Base-by-base conservation (phyloP, 2,888 invertebrate species). In the Schizotus pectinicornis region DNA sequence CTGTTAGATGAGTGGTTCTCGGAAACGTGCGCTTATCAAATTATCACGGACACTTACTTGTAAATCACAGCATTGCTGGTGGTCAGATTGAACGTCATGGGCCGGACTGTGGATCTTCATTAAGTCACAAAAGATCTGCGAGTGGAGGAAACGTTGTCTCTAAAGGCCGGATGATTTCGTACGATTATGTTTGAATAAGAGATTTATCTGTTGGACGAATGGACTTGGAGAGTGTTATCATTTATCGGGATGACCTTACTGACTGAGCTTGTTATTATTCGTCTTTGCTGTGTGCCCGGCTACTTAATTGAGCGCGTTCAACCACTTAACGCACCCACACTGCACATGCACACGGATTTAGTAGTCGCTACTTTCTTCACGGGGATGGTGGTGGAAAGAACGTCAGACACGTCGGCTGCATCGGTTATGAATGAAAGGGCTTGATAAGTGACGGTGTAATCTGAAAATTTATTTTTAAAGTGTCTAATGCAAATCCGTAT, bases 231-330 rank as follows among this genome's bases (percentile, higher is more conserved):
- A 60, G 57, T 51, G 57, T 56, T 64, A 61, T 61, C 59, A 56
- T 50, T 64, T 64, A 64, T 64, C 62, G 58, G 59, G 12, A 56
- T 59, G 64, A 64, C 64, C 64, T 62, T 55, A 58, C 62, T 51
- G 51, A 54, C 59, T 57, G 46, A 8, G 35, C 34, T 43, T 56
- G 30, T 30, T 31, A 13, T 3, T 47, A 47, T 35, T 22, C 35
- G 8, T 33, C 35, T 7, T 47, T 12, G 8, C 12, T 46, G 47
- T 35, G 35, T 35, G 11, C n/a, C 7, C 32, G 22, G 22, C 32
- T 43, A 12, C 13, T 31, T 32, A 43, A 43, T 43, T 43, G 43
- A 32, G 9, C 7, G 22, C 22, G 22, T 22, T 22, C 22, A 32
- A 43, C 22, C 31, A 9, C 31, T 42, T 43, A 13, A 22, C 22